Evolutionary conservation across 2,888 invertebrate species (phyloP).

Genomic region (Buathra laborator): DNA sequence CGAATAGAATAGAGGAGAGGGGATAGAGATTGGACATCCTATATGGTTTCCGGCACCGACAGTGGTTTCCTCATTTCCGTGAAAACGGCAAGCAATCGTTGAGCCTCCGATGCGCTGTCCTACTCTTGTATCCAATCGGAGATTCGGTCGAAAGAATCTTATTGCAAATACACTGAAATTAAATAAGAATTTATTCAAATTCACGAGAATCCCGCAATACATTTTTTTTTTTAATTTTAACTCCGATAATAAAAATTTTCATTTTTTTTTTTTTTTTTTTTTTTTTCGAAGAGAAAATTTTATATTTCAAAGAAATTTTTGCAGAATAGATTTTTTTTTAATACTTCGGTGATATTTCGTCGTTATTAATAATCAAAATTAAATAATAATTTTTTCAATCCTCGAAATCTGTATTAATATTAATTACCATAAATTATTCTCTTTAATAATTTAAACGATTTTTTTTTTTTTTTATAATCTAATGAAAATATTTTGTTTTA

Average conservation of each 20-base stretch:
- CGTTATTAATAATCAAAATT: not conserved
- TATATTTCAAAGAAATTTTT: too few relatives aligned
- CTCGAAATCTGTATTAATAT: not conserved
- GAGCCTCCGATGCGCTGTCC: slow-evolving; percentile 1
- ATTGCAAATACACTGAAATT: not conserved
- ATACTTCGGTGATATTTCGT: too few relatives aligned
- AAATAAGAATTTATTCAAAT: not conserved
- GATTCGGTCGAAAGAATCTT: slow-evolving; percentile 13
- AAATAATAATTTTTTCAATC: not conserved
- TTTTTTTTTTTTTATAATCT: too few relatives aligned
- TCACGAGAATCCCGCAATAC: too few relatives aligned
- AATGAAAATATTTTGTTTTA: too few relatives aligned
- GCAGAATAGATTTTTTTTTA: too few relatives aligned
- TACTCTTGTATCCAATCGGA: not conserved
- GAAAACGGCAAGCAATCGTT: slow-evolving; percentile 17
- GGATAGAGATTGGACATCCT: slow-evolving; percentile 32
- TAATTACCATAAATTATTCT: too few relatives aligned
- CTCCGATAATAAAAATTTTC: too few relatives aligned
- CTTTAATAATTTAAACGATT: too few relatives aligned
- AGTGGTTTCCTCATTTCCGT: slow-evolving; percentile 65
- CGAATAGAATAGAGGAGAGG: slow-evolving; percentile 21
- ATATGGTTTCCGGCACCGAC: slow-evolving; percentile 49
- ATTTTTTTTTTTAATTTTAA: too few relatives aligned
- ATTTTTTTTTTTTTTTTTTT: too few relatives aligned
- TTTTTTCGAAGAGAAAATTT: too few relatives aligned